A percentile compares a stretch with the other conserved stretches of the same genome.
Evolutionary conservation across 2,888 invertebrate genomes (phyloP).

Genomic region (Caradrina kadenii): DNA sequence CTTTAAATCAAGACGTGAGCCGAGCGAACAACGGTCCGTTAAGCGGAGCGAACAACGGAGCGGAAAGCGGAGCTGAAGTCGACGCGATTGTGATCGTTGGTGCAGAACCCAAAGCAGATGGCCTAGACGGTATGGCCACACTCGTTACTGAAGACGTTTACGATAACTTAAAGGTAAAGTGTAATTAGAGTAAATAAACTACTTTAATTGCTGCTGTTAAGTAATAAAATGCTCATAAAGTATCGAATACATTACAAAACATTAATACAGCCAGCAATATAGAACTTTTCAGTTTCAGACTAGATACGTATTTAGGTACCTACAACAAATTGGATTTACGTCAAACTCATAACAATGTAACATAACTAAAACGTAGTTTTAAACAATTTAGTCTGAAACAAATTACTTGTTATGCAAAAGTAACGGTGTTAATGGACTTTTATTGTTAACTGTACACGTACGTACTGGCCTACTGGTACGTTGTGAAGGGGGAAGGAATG

Average conservation of each 20-base stretch:
- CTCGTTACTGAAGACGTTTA: slow-evolving; percentile 81
- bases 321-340: no score
- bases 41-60: slow-evolving; percentile 47
- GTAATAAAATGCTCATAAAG: neutral
- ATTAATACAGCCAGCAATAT: no score
- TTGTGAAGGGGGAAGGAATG: neutral
- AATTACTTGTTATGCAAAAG: no score
- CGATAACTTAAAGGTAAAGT: slow-evolving; percentile 80
- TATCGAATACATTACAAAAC: neutral
- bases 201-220: neutral
- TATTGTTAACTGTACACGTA: no score
- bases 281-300: no score
- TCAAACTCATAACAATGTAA: no score
- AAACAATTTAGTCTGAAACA: no score
- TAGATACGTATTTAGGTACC: no score
- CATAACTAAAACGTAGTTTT: no score
- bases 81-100: slow-evolving; percentile 84
- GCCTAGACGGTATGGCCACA: slow-evolving; percentile 75
- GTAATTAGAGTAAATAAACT: neutral
- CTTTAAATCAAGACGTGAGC: slow-evolving; percentile 52
- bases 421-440: no score
- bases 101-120: slow-evolving; percentile 71
- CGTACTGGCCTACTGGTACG: no score
- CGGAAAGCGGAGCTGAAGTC: slow-evolving; percentile 65
- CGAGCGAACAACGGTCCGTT: slow-evolving; percentile 2